Conservation (phyloP, 2,113 vertebrate genomes). For the Nesoenas mayeri region DNA sequence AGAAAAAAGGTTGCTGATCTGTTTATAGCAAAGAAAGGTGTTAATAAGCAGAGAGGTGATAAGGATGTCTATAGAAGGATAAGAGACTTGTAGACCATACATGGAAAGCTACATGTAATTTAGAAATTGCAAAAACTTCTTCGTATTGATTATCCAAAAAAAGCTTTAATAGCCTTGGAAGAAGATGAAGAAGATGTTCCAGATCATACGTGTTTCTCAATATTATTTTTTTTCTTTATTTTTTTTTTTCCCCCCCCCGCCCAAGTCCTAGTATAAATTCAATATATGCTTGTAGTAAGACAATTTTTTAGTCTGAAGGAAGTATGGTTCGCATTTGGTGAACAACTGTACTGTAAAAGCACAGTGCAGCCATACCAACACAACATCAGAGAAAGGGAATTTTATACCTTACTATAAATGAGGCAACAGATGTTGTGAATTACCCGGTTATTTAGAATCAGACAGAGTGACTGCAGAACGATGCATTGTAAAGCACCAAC, state of each 20-base stretch:
- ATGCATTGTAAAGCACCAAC: background rate
- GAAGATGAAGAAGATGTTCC: background rate
- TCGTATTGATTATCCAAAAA: background rate
- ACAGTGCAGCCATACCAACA: background rate
- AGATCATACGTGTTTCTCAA: accelerated
- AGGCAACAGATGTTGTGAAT: background rate
- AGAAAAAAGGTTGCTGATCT: background rate
- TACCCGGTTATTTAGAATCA: background rate
- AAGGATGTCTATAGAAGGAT: accelerated
- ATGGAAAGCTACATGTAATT: background rate
- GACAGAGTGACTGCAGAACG: background rate
- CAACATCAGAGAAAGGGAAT: background rate
- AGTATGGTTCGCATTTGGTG: background rate
- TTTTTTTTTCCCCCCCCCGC: accelerated
- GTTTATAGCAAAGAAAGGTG: accelerated
- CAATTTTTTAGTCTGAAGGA: background rate
- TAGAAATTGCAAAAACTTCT: background rate
- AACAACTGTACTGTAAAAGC: background rate
- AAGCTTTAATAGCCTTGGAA: background rate
- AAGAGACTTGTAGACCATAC: background rate
- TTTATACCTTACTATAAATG: background rate
- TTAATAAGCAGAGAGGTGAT: background rate
- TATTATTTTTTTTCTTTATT: accelerated
- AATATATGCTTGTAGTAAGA: background rate
- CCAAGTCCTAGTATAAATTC: background rate